A percentile compares a stretch with the other conserved stretches of the same genome.
Conservation (phyloP, 2,113 vertebrate species). For the Sakesphorus luctuosus region DNA sequence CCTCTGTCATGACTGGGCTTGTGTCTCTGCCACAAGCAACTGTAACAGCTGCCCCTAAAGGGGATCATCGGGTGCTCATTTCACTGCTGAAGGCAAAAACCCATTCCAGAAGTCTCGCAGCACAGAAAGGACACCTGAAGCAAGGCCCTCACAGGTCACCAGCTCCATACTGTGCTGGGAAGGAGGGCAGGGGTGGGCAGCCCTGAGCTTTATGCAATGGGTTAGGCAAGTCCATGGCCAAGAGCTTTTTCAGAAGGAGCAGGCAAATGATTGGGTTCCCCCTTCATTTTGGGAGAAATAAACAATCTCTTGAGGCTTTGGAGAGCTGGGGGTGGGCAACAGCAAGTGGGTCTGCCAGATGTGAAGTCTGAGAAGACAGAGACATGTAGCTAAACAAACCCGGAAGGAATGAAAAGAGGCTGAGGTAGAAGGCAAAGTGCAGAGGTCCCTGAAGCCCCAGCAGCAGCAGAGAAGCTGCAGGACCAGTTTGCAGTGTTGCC, state of each 20-base stretch:
- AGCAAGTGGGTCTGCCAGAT: neutral
- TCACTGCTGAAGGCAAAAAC: neutral
- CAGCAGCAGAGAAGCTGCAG: neutral
- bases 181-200: neutral
- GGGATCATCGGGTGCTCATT: neutral
- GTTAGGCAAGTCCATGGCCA: neutral
- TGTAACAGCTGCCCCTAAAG: neutral
- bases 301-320: neutral
- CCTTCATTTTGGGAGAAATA: neutral
- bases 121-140: rapidly evolving
- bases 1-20: neutral
- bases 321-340: neutral
- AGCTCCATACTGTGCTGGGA: neutral
- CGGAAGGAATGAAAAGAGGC: neutral
- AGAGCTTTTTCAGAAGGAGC: neutral
- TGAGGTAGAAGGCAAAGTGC: neutral
- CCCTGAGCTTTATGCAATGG: neutral
- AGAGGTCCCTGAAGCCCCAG: neutral
- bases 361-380: neutral
- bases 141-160: neutral
- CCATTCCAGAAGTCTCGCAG: neutral
- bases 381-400: neutral
- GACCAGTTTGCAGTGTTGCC: neutral
- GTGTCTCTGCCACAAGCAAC: neutral
- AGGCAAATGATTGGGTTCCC: neutral